Evolutionary conservation across 2,797 vertebrate species (phyloP).

Genomic region (Tachyglossus aculeatus): DNA sequence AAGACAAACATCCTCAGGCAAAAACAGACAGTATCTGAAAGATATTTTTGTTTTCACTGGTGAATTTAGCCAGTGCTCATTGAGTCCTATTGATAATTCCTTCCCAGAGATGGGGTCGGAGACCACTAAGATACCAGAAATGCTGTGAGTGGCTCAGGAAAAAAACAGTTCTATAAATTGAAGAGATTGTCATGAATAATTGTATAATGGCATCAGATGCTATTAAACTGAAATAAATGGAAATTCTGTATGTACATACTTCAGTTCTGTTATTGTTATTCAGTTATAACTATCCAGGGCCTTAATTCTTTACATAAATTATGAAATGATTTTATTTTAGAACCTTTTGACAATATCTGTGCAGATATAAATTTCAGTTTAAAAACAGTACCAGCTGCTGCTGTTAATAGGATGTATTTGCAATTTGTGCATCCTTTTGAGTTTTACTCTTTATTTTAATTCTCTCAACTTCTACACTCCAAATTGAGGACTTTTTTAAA

Average conservation of each 20-base stretch:
- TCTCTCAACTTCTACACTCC: not conserved
- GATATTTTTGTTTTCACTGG: no score
- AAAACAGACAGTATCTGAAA: no score
- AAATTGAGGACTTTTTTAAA: not conserved
- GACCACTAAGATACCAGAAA: no score
- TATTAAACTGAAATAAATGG: not conserved
- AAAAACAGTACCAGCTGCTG: not conserved
- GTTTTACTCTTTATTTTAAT: slow-evolving; percentile 3
- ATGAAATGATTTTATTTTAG: slow-evolving; percentile 5
- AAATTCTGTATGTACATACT: not conserved
- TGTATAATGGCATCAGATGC: not conserved
- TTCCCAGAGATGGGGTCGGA: no score
- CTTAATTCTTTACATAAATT: slow-evolving; percentile 3
- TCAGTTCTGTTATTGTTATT: slow-evolving; percentile 1
- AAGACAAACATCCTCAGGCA: no score
- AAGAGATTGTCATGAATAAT: slow-evolving; percentile 2
- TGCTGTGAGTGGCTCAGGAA: no score
- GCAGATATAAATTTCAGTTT: slow-evolving; percentile 22
- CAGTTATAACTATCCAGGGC: not conserved
- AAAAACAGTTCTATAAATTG: no score
- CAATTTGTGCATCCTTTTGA: not conserved
- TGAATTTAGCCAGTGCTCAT: no score
- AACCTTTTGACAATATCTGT: slow-evolving; percentile 3
- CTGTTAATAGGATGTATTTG: not conserved
- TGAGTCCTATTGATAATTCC: no score